Conservation (phyloP, 2,113 vertebrate species). For the cattle (Bos taurus) region DNA sequence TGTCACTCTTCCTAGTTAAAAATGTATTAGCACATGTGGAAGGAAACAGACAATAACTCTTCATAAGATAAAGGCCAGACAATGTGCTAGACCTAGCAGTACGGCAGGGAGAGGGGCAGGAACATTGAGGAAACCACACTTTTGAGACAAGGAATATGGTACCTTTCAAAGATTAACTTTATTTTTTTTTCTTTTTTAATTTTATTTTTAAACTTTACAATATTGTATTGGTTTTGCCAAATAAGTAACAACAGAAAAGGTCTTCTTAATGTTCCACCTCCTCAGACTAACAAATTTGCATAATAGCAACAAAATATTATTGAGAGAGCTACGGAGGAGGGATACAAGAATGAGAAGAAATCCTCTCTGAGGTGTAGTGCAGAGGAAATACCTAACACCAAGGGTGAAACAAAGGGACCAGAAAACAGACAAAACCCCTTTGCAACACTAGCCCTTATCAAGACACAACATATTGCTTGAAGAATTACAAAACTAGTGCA, state of each 20-base stretch:
- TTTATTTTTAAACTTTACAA: too few species aligned
- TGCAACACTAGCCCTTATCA: background rate
- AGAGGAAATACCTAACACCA: background rate
- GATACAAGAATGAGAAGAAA: background rate
- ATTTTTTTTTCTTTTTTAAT: background rate
- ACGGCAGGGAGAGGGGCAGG: background rate
- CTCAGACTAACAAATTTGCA: background rate
- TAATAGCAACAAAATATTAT: background rate
- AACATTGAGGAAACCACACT: background rate
- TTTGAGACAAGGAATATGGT: background rate
- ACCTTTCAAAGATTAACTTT: background rate
- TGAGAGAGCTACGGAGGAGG: background rate
- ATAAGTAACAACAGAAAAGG: background rate
- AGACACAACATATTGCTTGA: background rate
- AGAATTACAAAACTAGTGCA: background rate
- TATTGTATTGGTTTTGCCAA: too few species aligned
- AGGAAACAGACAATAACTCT: background rate
- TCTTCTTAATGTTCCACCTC: background rate
- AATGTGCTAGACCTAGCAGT: background rate
- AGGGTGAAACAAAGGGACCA: background rate
- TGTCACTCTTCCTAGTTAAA: background rate
- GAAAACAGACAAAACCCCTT: background rate
- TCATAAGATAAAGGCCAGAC: background rate
- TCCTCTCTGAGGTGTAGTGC: background rate
- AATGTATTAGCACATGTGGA: background rate